Conservation (phyloP, 2,797 vertebrate genomes). For the Sebastiscus tertius region DNA sequence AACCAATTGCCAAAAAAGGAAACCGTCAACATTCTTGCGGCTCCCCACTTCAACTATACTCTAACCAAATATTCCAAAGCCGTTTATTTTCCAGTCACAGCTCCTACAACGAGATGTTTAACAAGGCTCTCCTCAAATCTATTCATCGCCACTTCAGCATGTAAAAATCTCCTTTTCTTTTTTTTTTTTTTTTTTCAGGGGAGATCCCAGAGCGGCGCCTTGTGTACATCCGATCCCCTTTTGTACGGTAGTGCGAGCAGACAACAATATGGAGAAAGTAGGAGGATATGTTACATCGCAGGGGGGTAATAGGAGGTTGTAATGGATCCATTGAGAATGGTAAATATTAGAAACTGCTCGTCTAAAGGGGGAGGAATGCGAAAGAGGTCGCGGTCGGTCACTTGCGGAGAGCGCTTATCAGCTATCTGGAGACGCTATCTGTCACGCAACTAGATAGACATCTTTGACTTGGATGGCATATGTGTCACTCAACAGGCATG, state of each 20-base stretch:
- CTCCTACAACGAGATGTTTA: constrained; percentile 18
- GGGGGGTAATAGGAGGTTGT: constrained; percentile 52
- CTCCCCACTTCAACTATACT: constrained; percentile 39
- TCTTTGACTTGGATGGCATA: constrained; percentile 68
- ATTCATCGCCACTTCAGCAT: constrained; percentile 65
- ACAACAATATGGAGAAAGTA: constrained; percentile 77
- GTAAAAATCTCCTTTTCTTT: constrained; percentile 54
- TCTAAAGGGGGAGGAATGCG: constrained; percentile 56
- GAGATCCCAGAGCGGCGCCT: constrained; percentile 75
- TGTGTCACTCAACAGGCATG: constrained; percentile 73
- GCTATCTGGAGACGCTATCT: constrained; percentile 69
- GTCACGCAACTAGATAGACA: constrained; percentile 69
- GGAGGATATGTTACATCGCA: constrained; percentile 74
- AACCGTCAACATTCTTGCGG: constrained; percentile 26
- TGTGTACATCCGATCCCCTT: constrained; percentile 80
- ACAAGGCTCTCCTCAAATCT: constrained; percentile 54
- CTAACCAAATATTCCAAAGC: constrained; percentile 19
- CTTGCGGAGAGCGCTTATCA: constrained; percentile 56
- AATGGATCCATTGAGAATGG: constrained; percentile 52
- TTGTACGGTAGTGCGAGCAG: constrained; percentile 66
- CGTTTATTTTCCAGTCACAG: constrained; percentile 23
- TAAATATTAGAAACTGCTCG: constrained; percentile 54
- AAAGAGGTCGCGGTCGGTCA: constrained; percentile 56
- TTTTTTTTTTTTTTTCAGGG: constrained; percentile 3
- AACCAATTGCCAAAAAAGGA: constrained; percentile 14